Conservation (phyloP, 2,113 vertebrate species). For the Accipiter cooperii region DNA sequence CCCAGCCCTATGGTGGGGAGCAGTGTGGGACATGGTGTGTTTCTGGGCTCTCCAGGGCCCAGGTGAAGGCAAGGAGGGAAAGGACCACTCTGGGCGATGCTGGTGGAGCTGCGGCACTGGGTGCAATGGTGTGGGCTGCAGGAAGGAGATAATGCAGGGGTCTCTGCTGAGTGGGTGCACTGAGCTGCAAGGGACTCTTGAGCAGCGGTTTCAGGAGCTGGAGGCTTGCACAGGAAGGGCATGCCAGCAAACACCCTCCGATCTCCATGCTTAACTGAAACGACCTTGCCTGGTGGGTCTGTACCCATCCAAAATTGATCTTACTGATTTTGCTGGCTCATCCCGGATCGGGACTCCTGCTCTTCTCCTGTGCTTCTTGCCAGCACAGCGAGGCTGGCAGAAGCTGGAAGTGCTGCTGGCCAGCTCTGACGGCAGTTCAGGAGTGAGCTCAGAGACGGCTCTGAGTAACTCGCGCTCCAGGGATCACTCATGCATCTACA, state of each 20-base stretch:
- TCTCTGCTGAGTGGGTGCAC: fast-evolving
- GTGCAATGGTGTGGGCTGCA: not conserved
- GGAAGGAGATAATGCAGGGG: not conserved
- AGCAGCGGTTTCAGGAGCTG: not conserved
- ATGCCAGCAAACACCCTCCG: not conserved
- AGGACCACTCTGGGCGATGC: not conserved
- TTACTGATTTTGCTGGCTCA: not conserved
- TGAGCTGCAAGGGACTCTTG: not conserved
- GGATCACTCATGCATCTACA: not conserved
- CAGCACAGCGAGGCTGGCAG: not conserved
- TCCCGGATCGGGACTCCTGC: not conserved
- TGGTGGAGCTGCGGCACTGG: not conserved
- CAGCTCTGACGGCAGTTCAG: not conserved
- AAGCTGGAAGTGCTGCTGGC: not conserved
- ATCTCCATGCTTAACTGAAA: not conserved
- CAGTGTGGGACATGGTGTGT: not conserved
- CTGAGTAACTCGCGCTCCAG: not conserved
- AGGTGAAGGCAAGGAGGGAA: not conserved
- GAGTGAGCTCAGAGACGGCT: not conserved
- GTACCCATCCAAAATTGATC: not conserved
- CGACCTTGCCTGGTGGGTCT: not conserved
- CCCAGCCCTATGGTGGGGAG: not conserved
- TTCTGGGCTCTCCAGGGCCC: not conserved
- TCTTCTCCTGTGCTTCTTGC: not conserved
- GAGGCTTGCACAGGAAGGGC: not conserved